Evolutionary conservation across 2,113 vertebrate genomes (phyloP).

Genomic region (Sylvicapra grimmia): DNA sequence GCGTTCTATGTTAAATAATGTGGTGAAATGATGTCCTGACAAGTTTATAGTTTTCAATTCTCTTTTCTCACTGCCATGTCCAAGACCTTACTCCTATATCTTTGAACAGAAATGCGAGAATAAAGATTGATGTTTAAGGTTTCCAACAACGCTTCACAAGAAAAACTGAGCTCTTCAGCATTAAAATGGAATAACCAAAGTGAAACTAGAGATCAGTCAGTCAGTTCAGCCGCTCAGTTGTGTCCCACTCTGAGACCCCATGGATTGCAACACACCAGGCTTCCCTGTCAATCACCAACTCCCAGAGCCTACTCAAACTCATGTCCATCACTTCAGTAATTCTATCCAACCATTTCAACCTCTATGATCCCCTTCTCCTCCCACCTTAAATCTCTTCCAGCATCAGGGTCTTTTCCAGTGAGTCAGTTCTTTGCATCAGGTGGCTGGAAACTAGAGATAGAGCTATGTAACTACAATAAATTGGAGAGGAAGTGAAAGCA

Average conservation of each 20-base stretch:
- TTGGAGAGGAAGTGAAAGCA: not conserved
- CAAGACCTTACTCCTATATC: not conserved
- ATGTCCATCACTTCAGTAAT: not conserved
- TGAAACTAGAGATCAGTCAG: not conserved
- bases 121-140: not conserved
- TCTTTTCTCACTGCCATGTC: not conserved
- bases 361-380: not conserved
- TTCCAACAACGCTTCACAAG: accelerated
- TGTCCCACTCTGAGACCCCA: not conserved
- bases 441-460: not conserved
- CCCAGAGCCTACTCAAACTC: not conserved
- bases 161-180: not conserved
- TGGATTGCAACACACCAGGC: not conserved
- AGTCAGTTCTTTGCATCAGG: not conserved
- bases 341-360: not conserved
- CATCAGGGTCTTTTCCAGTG: not conserved
- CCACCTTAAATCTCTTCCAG: not conserved
- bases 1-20: not conserved
- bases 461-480: not conserved
- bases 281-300: not conserved
- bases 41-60: not conserved
- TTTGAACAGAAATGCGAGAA: not conserved
- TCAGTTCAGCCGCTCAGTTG: accelerated
- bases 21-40: not conserved
- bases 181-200: not conserved